Base-by-base conservation (phyloP, 2,888 invertebrate species). In the Drosophila lutescens region DNA sequence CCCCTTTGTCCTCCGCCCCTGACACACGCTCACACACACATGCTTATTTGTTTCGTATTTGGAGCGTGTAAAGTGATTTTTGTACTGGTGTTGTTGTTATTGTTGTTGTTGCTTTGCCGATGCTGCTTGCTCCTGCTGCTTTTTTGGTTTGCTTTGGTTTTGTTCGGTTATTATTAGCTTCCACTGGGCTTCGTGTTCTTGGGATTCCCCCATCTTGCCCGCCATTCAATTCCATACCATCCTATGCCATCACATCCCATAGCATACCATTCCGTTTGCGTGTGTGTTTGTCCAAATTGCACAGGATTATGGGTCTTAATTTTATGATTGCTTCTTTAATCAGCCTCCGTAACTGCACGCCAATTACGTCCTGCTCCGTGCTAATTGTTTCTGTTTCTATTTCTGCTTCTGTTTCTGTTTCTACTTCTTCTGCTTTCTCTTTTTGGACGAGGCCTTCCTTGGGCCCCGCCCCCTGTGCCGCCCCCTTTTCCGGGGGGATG, bases 301-400 rank as follows among this genome's bases (percentile, higher is more conserved):
- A 70, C 74, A 69, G 83, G 88, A 83, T 83, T 83, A 83, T 86
- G 86, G 80, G 83, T 88, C 83, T 83, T 88, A 83, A 83, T 83
- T 83, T 83, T 83, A 88, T 83, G 83, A 83, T 83, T 83, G 80
- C 88, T 83, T 83, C 83, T 83, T 86, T 83, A 83, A 83, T 83
- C 83, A 83, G 88, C 80, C 88, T 69, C 73, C 65, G 78, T 69
- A 88, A 83, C 88, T 87, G 86, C 80, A 83, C 88, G 76, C 86
- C 83, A 83, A 83, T 83, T 83, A 83, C 86, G 80, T 78, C 57
- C 72, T 65, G 78, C 26, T 56, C 66, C 71, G 80, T 88, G 83
- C 88, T 83, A 83, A 88, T 83, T 83, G 88, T 88, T 83, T 88
- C 88, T 76, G 46, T 73, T 73, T 67, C 73, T 55, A 36, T 40